Conservation (phyloP, 1,140 invertebrate genomes). For the Eumaeus atala region DNA sequence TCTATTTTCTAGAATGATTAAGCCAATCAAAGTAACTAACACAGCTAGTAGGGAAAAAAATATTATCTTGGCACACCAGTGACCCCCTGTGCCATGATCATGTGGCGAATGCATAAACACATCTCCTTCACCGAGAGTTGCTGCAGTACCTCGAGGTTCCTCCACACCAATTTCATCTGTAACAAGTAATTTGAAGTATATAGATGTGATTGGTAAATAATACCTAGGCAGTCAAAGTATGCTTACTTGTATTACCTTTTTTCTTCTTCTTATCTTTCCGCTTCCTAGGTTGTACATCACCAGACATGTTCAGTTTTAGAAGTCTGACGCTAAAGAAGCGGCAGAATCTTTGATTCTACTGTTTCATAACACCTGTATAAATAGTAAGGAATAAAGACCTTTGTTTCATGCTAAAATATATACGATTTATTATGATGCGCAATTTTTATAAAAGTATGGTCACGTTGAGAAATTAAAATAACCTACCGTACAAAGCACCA, state of each 20-base stretch:
- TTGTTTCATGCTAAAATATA: constrained; percentile 32
- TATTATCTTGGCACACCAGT: constrained; percentile 87
- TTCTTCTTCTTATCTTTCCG: constrained; percentile 82
- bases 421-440: constrained; percentile 44
- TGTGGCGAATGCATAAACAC: constrained; percentile 84
- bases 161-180: constrained; percentile 58
- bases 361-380: constrained; percentile 69
- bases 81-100: constrained; percentile 83
- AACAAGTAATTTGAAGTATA: constrained; percentile 16
- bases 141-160: constrained; percentile 54
- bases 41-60: constrained; percentile 84
- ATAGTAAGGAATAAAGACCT: constrained; percentile 52
- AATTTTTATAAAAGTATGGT: constrained; percentile 55
- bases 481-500: constrained; percentile 58
- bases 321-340: constrained; percentile 55
- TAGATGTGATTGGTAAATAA: no score
- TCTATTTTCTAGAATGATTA: constrained; percentile 86
- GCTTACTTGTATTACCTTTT: constrained; percentile 75
- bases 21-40: constrained; percentile 80
- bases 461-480: constrained; percentile 68
- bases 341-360: constrained; percentile 48
- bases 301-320: constrained; percentile 76
- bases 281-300: constrained; percentile 82
- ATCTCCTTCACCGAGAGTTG: constrained; percentile 74
- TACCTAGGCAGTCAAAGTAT: neutral